Evolutionary conservation across 2,797 vertebrate species (phyloP).

Genomic region (Micropoecilia bifurca): DNA sequence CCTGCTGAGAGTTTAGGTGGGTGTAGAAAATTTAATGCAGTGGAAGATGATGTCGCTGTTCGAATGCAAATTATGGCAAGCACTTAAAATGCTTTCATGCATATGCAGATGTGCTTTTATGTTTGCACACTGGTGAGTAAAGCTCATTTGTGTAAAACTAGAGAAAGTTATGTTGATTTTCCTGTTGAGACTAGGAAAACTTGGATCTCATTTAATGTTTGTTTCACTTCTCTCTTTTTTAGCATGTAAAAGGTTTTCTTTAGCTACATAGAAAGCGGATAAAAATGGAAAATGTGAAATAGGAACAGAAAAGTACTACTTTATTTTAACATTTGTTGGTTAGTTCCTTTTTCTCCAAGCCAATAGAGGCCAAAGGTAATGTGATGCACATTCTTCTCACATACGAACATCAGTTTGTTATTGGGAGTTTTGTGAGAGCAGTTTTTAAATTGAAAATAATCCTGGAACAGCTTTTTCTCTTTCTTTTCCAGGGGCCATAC

Average conservation of each 20-base stretch:
- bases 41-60: constrained; percentile 1
- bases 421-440: not conserved
- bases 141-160: constrained; percentile 29
- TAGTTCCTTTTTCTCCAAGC: constrained; percentile 5
- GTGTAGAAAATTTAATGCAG: not conserved
- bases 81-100: not conserved
- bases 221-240: constrained; percentile 14
- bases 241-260: not conserved
- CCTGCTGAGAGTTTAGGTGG: not conserved
- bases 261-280: not conserved
- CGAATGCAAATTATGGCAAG: constrained; percentile 13
- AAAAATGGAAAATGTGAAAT: not conserved
- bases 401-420: not conserved
- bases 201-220: not conserved
- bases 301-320: constrained; percentile 8
- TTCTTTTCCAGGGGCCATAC: not conserved
- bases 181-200: constrained; percentile 9
- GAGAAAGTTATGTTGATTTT: constrained; percentile 14
- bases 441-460: not conserved
- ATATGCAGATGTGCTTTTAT: constrained; percentile 3
- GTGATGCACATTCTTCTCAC: not conserved
- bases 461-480: not conserved
- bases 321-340: constrained; percentile 8
- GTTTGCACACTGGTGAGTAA: constrained; percentile 24
- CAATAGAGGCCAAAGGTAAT: not conserved